These are phyloP conservation scores for Hiodon alosoides DNA, from an alignment of 2,113 vertebrate species.

Conservation along the genomic window DNA sequence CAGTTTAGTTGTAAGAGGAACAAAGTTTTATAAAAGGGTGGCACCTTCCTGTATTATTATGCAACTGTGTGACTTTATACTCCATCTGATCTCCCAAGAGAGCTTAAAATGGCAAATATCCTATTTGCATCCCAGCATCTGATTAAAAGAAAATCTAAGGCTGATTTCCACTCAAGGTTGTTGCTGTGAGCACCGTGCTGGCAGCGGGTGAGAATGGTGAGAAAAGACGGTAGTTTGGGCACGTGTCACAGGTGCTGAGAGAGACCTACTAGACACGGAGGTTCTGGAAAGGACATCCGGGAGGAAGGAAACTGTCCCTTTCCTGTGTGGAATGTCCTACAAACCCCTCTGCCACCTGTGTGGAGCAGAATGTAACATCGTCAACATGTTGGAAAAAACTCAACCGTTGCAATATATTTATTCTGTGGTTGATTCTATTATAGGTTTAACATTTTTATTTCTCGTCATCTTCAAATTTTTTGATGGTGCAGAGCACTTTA, in stretches of 20 bases:
- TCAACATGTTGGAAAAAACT: too few relatives aligned
- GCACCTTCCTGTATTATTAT: background rate
- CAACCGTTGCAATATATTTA: too few relatives aligned
- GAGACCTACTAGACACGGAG: background rate
- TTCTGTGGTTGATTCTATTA: too few relatives aligned
- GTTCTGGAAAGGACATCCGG: too few relatives aligned
- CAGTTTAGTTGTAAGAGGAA: background rate
- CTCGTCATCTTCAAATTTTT: too few relatives aligned
- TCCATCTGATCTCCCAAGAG: background rate
- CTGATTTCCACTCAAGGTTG: background rate
- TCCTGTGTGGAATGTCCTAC: background rate
- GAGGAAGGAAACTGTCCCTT: too few relatives aligned
- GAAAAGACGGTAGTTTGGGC: too few relatives aligned
- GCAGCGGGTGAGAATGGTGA: too few relatives aligned
- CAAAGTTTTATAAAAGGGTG: background rate
- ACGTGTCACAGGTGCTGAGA: too few relatives aligned
- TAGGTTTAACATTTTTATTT: too few relatives aligned
- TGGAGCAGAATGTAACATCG: too few relatives aligned
- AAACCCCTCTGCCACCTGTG: background rate
- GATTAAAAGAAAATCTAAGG: background rate
- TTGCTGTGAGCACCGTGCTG: too few relatives aligned
- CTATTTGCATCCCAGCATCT: background rate
- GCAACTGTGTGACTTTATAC: background rate
- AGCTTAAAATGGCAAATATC: background rate
- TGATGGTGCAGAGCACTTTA: conserved; percentile 46